A percentile compares a stretch with the other conserved stretches of the same genome.
phyloP scores from a whole-genome alignment of 2,888 invertebrate species.

The Leucophora obtusa region DNA sequence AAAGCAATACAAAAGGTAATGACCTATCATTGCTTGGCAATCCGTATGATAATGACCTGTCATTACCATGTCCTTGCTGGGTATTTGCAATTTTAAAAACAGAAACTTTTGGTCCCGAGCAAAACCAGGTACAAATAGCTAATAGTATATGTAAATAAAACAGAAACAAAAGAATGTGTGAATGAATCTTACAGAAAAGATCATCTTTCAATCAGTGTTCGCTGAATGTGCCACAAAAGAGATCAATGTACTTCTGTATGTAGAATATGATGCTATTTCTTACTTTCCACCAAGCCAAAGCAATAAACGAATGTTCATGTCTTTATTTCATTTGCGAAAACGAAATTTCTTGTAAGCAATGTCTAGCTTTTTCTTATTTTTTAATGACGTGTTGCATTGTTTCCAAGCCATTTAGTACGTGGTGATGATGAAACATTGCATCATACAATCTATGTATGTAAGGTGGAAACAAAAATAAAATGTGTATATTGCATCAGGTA shows the following conservation, averaged over 20 bases:
- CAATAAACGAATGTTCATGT: slow-evolving; percentile 1
- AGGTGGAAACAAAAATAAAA: slow-evolving; percentile 1
- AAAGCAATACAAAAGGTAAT: no score
- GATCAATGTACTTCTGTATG: slow-evolving; percentile 21
- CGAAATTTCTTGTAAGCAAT: slow-evolving; percentile 13
- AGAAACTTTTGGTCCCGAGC: no score
- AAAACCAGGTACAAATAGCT: no score
- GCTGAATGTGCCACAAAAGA: background rate
- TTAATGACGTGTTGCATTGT: slow-evolving; percentile 10
- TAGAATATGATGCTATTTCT: background rate
- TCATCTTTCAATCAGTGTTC: background rate
- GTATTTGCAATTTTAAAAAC: no score
- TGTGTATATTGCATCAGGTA: background rate
- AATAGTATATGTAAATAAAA: background rate
- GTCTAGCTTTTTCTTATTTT: slow-evolving; percentile 6
- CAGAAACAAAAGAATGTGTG: background rate
- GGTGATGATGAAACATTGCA: slow-evolving; percentile 72
- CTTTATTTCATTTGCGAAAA: slow-evolving; percentile 10
- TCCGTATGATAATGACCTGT: no score
- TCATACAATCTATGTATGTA: slow-evolving; percentile 64
- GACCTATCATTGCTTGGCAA: no score
- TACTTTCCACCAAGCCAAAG: slow-evolving; percentile 5
- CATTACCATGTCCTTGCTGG: no score
- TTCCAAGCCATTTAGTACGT: slow-evolving; percentile 29
- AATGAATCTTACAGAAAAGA: background rate